Base-by-base conservation (phyloP, 2,888 invertebrate species). In the Eristalinus sepulchralis region DNA sequence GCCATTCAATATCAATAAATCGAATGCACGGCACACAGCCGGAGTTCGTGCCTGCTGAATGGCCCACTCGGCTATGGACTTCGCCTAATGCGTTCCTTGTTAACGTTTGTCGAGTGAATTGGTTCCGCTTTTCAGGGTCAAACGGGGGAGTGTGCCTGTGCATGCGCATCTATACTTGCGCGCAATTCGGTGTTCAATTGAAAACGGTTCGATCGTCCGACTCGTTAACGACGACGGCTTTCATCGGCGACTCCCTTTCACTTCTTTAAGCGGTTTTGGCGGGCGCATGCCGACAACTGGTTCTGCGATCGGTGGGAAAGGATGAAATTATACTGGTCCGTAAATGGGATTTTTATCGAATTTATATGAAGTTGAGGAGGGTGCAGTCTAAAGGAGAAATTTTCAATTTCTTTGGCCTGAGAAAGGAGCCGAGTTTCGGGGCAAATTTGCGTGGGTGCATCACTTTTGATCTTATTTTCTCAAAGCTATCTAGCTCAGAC, bases 1-100 rank as follows among this genome's bases (percentile, higher is more conserved):
- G 78, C 78, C 66, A 82, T 86, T 82, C 64, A 82, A 86, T 82
- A 77, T 70, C 78, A 78, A 86, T 86, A 82, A 82, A 82, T 77
- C 77, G 57, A 82, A 39, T 64, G 34, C 13, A 39, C 73, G 55
- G 22, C 72, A 72, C 72, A 68, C 68, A 31, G 47, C 68, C 24
- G 20, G 63, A 17, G 72, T 82, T 85, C 82, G 85, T 82, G 85
- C 63, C 64, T 24, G 22, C 68, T 77, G 68, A 85, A 85, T 82
- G 68, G 66, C 36, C 59, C 8, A 60, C 63, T 72, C 81, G 81
- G 81, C 77, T 85, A 77, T 72, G 68, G 76, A 59, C 72, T 53
- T 2, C 27, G 5, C 68, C 22, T 60, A 85, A 82, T 82, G 72
- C 72, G 68, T 82, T 85, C 64, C 8, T 68, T 62, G 24, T 84